Evolutionary conservation across 1,140 invertebrate genomes (phyloP), one percentile per base, ranked within the genome.

Genomic region (Mesaphorura yosii): DNA sequence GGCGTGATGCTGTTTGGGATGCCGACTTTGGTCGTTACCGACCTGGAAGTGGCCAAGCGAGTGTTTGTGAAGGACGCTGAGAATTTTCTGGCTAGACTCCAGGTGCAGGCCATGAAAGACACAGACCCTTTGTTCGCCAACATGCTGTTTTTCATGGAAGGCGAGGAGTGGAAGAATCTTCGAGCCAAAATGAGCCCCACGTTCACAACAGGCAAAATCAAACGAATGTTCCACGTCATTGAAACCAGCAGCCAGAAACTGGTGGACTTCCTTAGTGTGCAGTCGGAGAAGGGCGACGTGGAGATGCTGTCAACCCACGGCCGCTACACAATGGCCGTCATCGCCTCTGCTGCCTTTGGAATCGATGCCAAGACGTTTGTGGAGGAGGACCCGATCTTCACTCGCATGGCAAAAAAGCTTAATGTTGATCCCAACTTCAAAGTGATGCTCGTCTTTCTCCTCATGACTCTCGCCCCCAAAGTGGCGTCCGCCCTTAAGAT

Each of bases 21-120:
- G 6, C 46, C 46, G 5, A 20, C 26, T 10, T 22, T 48, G 5
- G 22, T 48, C 46, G 37, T 31, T 12, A 48, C 25, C 12, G 46
- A 48, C 23, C 25, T 26, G 12, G 46, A 48, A 15, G 6, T 48
- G 7, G 37, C 37, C 12, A 29, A 31, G 25, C 31, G 27, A 27
- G 23, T 78, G 6, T 67, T 69, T 40, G 64, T 75, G 0, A 75
- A 75, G 59, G 73, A 77, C 55, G 78, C 77, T 42, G 48, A 64
- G 0, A 64, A 64, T 54, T 78, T 78, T 53, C 53, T 63, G 6
- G 72, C 76, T 54, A 64, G 74, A 23, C 51, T 59, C n/a, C 37
- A 29, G 14, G 19, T 27, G 67, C 10, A 14, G 4, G 46, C 19
- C 4, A 12, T 6, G 5, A 68, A 5, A 66, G 69, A 44, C 63